Percentiles rank a stretch among this genome's conserved stretches.
These are phyloP conservation scores for Phalacrocorax aristotelis DNA, from an alignment of 2,113 vertebrate genomes.

Conservation along the genomic window DNA sequence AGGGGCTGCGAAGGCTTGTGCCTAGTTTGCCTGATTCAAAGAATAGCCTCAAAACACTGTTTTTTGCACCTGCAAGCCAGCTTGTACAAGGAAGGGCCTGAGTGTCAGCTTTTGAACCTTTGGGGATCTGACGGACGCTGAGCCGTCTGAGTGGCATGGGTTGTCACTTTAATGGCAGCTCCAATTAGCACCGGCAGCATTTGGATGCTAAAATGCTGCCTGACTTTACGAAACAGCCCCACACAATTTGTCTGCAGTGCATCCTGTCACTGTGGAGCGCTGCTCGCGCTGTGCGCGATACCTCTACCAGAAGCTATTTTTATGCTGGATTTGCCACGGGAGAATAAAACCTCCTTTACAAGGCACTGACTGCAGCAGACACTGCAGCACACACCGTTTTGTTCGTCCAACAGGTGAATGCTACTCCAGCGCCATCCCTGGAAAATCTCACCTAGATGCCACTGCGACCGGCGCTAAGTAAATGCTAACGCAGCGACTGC, in stretches of 20 bases:
- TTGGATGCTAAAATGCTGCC: not conserved
- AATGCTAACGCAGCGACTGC: not conserved
- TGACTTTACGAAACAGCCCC: not conserved
- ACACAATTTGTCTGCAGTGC: not conserved
- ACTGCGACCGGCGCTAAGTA: rapidly evolving
- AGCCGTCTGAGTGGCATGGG: not conserved
- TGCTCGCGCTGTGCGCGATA: rapidly evolving
- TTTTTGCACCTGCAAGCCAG: not conserved
- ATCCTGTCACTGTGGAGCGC: not conserved
- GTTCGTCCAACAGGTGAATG: not conserved
- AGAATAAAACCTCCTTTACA: not conserved
- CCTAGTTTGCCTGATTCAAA: not conserved
- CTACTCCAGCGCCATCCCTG: not conserved
- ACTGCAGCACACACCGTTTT: not conserved
- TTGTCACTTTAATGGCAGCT: not conserved
- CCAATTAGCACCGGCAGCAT: not conserved
- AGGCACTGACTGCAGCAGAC: not conserved
- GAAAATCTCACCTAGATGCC: not conserved
- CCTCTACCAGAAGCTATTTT: not conserved
- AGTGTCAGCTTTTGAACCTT: not conserved
- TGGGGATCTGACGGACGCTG: not conserved
- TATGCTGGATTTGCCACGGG: not conserved
- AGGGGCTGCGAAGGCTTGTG: not conserved
- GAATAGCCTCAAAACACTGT: rapidly evolving
- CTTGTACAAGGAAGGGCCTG: not conserved